Conservation (phyloP, 2,113 vertebrate species). For the Gavialis gangeticus region DNA sequence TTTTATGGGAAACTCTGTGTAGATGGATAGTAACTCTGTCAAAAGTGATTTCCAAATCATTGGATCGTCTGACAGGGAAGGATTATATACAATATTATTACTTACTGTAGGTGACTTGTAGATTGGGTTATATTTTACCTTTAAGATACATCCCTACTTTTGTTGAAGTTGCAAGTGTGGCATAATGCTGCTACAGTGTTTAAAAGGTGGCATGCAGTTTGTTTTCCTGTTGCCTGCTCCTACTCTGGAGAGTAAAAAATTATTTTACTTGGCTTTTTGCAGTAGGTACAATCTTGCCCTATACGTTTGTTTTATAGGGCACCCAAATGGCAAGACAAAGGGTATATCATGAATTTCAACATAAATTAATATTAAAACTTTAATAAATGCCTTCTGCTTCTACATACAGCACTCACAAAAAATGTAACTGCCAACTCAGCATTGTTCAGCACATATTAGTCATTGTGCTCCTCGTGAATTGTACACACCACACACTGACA, state of each 20-base stretch:
- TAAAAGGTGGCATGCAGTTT: background rate
- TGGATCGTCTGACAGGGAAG: background rate
- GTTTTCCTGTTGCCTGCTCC: background rate
- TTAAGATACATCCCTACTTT: background rate
- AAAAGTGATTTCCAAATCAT: background rate
- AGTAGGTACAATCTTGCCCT: slow-evolving; percentile 1
- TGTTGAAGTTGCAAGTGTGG: slow-evolving; percentile 3
- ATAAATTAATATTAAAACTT: background rate
- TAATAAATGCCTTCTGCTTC: background rate
- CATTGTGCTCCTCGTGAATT: background rate
- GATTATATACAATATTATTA: background rate
- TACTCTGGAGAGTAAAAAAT: background rate
- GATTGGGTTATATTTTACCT: background rate
- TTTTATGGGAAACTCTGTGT: background rate
- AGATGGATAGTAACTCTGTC: background rate
- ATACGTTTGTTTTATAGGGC: background rate
- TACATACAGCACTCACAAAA: background rate
- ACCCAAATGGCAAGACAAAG: background rate
- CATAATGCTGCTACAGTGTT: background rate
- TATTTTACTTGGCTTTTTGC: slow-evolving; percentile 32
- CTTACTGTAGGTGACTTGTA: background rate
- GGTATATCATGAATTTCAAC: background rate
- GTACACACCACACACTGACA: background rate
- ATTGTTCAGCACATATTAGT: slow-evolving; percentile 31
- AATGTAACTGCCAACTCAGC: background rate